Percentiles rank a stretch among this genome's conserved stretches.
Evolutionary conservation across 2,113 vertebrate species (phyloP).

Genomic region (Mohoua ochrocephala): DNA sequence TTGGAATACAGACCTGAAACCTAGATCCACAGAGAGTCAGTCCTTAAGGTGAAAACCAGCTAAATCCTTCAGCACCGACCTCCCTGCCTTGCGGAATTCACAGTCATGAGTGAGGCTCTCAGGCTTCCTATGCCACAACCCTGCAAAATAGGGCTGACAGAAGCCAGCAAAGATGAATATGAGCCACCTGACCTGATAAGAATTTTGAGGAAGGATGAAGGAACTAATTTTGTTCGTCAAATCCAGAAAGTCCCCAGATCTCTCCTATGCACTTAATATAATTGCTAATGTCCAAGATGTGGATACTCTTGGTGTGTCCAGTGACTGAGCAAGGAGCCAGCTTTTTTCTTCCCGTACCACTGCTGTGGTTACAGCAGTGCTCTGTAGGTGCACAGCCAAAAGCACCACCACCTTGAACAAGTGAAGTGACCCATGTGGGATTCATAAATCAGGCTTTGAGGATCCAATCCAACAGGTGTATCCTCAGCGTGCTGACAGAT

Average conservation of each 20-base stretch:
- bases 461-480: background rate
- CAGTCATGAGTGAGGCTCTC: fast-evolving
- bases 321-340: background rate
- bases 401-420: background rate
- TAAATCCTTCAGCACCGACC: background rate
- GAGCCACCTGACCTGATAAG: background rate
- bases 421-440: background rate
- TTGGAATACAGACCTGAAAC: background rate
- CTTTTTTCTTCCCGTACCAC: background rate
- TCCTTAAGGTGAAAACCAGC: background rate
- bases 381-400: background rate
- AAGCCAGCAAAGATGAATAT: background rate
- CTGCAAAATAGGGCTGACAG: background rate
- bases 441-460: background rate
- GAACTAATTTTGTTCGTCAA: background rate
- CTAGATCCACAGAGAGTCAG: background rate
- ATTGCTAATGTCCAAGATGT: background rate
- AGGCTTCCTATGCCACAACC: background rate
- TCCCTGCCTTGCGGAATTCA: background rate
- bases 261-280: background rate
- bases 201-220: background rate
- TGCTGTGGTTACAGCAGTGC: background rate
- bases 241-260: background rate
- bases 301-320: background rate
- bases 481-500: background rate